Percentiles rank a stretch among this genome's conserved stretches.
Conservation (phyloP, 2,888 invertebrate genomes). For the Bembecia ichneumoniformis region DNA sequence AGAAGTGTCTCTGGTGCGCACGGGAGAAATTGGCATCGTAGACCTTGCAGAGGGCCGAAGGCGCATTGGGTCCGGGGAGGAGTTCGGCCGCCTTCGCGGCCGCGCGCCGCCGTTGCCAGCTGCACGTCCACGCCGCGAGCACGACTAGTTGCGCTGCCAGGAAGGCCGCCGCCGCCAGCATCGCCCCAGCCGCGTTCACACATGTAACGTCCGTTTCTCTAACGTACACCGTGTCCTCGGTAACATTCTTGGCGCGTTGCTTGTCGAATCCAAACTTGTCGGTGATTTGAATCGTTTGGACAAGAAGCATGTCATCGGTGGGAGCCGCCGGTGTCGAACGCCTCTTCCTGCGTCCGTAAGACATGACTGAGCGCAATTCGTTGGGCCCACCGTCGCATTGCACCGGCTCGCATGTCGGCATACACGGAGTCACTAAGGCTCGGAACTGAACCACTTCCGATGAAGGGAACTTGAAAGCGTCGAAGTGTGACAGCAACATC, state of each 20-base stretch:
- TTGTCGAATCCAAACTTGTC: constrained; percentile 92
- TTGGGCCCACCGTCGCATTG: constrained; percentile 91
- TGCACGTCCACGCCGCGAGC: constrained; percentile 89
- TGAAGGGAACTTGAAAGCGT: constrained; percentile 96
- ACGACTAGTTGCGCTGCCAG: constrained; percentile 89
- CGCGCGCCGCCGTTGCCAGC: constrained; percentile 85
- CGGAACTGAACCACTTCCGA: constrained; percentile 96
- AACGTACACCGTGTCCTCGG: constrained; percentile 81
- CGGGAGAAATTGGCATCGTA: constrained; percentile 90
- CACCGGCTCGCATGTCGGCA: constrained; percentile 93
- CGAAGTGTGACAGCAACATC: constrained; percentile 91
- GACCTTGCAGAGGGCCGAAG: constrained; percentile 82
- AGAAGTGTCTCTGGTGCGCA: constrained; percentile 75
- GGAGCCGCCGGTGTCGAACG: constrained; percentile 74
- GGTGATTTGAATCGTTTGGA: constrained; percentile 92
- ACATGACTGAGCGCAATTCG: constrained; percentile 84
- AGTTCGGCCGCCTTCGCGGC: constrained; percentile 77
- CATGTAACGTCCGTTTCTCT: constrained; percentile 76
- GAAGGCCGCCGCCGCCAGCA: constrained; percentile 89
- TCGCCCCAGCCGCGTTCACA: constrained; percentile 84
- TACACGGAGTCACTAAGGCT: constrained; percentile 94
- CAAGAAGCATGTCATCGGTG: constrained; percentile 86
- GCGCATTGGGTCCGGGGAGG: constrained; percentile 74
- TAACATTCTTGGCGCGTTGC: constrained; percentile 74
- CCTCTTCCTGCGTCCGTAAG: constrained; percentile 86